Percentiles rank a stretch among this genome's conserved stretches.
phyloP scores from a whole-genome alignment of 2,113 vertebrate genomes.

The Cricetomys ansorgei region DNA sequence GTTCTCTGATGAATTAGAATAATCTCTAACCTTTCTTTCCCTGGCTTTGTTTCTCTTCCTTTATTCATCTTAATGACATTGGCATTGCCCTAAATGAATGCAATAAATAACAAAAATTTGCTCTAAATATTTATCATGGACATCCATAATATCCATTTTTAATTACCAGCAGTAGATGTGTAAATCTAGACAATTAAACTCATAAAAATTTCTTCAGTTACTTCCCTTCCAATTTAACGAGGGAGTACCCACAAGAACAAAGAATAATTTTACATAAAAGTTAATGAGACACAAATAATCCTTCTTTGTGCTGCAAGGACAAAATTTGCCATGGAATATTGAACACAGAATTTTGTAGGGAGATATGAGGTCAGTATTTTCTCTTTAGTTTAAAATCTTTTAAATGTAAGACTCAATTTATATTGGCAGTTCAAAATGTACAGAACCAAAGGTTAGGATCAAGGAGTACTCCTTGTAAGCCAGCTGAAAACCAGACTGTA shows the following conservation, averaged over 20 bases:
- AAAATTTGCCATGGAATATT: conserved; percentile 68
- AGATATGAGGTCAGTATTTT: neutral
- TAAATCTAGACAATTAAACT: conserved; percentile 67
- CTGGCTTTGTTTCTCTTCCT: conserved; percentile 40
- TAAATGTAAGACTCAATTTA: conserved; percentile 36
- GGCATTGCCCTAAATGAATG: conserved; percentile 55
- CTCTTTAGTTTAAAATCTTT: neutral
- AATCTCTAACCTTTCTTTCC: neutral
- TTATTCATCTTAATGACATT: conserved; percentile 50
- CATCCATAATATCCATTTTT: conserved; percentile 58
- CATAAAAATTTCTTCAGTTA: conserved; percentile 41
- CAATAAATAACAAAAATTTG: neutral
- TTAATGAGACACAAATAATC: conserved; percentile 78
- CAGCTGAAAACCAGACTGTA: neutral
- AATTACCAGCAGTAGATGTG: conserved; percentile 52
- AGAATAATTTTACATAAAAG: conserved; percentile 78
- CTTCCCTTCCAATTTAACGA: conserved; percentile 63
- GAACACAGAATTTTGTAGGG: conserved; percentile 35
- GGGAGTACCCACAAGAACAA: conserved; percentile 63
- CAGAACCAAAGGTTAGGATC: neutral
- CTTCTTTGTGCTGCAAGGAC: conserved; percentile 52
- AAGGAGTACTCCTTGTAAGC: neutral
- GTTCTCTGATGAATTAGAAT: neutral
- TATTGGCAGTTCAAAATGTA: neutral
- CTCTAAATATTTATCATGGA: conserved; percentile 54